A percentile compares a stretch with the other conserved stretches of the same genome.
Conservation (phyloP, 2,888 invertebrate genomes). For the Ceraclea dissimilis region DNA sequence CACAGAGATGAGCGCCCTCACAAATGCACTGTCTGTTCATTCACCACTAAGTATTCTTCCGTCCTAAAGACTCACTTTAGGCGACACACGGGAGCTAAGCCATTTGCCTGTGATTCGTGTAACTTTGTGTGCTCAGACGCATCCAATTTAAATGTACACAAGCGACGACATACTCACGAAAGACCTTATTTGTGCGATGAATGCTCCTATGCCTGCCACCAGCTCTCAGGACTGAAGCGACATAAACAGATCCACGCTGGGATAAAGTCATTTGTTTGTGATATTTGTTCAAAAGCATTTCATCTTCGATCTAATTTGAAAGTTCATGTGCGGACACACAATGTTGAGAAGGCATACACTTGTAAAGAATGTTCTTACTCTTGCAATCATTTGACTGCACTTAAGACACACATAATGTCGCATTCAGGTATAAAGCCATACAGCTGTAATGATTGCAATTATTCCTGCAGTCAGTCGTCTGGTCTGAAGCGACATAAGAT, state of each 20-base stretch:
- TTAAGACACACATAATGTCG: not conserved
- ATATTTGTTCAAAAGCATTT: not conserved
- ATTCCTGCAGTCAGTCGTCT: not conserved
- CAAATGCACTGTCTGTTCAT: not conserved
- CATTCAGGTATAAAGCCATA: not conserved
- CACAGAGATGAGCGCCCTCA: not conserved
- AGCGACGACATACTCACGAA: not conserved
- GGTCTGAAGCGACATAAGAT: not conserved
- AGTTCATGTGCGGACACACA: not conserved
- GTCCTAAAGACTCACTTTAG: not conserved
- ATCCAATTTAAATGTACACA: not conserved
- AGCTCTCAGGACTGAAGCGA: not conserved
- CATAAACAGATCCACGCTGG: constrained; percentile 1
- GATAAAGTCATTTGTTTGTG: not conserved
- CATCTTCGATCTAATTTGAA: not conserved
- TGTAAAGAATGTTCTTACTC: not conserved
- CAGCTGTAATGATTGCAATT: not conserved
- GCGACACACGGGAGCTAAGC: not conserved
- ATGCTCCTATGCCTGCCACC: constrained; percentile 3
- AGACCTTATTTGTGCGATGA: not conserved
- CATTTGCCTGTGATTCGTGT: not conserved
- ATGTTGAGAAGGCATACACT: not conserved
- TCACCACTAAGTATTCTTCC: not conserved
- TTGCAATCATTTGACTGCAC: not conserved
- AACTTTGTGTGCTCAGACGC: not conserved